These are phyloP conservation scores for Aythya fuligula DNA, from an alignment of 2,797 vertebrate species.

Conservation along the genomic window DNA sequence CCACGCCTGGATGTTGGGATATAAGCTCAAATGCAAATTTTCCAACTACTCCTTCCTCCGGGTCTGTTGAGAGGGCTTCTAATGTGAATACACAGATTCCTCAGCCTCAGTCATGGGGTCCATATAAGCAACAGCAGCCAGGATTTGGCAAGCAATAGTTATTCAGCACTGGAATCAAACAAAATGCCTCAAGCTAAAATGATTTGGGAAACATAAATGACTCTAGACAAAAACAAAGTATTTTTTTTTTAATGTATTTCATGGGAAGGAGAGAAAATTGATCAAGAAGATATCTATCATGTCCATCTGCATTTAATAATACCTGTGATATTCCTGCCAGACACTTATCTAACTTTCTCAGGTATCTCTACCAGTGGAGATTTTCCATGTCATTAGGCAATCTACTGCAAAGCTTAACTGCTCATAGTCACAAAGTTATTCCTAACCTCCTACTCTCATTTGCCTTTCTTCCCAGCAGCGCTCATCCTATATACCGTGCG, in stretches of 20 bases:
- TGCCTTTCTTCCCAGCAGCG: background rate
- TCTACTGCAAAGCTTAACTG: background rate
- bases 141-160: background rate
- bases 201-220: background rate
- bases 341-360: constrained; percentile 13
- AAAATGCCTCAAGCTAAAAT: background rate
- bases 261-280: background rate
- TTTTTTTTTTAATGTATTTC: background rate
- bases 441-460: background rate
- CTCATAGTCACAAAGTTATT: background rate
- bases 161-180: background rate
- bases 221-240: background rate
- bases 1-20: background rate
- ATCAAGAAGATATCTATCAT: background rate
- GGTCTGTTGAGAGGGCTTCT: background rate
- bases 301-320: background rate
- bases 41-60: background rate
- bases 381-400: constrained; percentile 13
- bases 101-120: background rate
- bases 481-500: background rate
- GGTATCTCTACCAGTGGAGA: background rate
- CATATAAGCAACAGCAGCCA: background rate
- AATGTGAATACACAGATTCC: background rate
- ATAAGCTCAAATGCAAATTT: background rate
- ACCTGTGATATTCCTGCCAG: background rate